Evolutionary conservation across 2,113 vertebrate species (phyloP), one percentile per base, ranked within the genome.

Genomic region (Nothobranchius furzeri): DNA sequence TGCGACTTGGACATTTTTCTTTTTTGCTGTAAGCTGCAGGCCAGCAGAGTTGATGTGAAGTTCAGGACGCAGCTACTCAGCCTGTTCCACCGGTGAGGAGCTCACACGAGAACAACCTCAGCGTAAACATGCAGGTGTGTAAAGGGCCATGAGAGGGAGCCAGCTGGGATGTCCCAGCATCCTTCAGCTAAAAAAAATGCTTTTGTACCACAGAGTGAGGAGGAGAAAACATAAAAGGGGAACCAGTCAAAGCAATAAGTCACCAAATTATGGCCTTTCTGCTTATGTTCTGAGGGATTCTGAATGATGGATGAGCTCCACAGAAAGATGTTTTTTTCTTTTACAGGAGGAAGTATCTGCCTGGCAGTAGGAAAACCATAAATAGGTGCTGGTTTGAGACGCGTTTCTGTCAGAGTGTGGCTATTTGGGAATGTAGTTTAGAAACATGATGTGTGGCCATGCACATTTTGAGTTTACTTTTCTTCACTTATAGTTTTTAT

Each of bases 351-450:
- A 91, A 90, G 90, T 87, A 48, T 85, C 70, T 85, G 50, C 79
- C 75, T 90, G 90, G 91, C 90, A 89, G 86, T 70, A 85, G 87
- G 78, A 49, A 79, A 81, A 90, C 90, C 89, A 88, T 88, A 92
- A 92, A 92, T 92, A 90, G 86, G 88, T 92, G 89, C 87, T 88
- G 87, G 84, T 91, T 88, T 85, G 76, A 83, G 76, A 88, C 83
- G 83, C 76, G 85, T 84, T 88, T 89, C 82, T 81, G 67, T 70
- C 74, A 75, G 67, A 79, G 77, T 86, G 84, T 91, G 91, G 91
- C 73, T 92, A 90, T 89, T 75, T 88, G 81, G 79, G 88, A 62
- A 64, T 76, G 68, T 43, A 83, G 78, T 74, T 83, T 78, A 85
- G 79, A 81, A 86, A 91, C 87, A 89, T 85, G 76, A 75, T 60